phyloP scores from a whole-genome alignment of 2,888 invertebrate genomes.

The Sarcophaga rosellei region DNA sequence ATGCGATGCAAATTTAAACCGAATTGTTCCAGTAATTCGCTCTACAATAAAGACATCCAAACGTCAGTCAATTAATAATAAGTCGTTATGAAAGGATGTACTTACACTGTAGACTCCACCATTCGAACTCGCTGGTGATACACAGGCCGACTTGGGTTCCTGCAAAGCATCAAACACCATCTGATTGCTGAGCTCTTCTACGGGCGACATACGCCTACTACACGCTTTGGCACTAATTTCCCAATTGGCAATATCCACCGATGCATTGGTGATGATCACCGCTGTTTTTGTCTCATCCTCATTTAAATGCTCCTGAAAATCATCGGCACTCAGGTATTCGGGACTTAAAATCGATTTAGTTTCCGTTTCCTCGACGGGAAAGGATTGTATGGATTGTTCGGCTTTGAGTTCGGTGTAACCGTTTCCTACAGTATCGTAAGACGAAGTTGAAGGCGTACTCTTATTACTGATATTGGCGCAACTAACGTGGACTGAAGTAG shows the following conservation, averaged over 20 bases:
- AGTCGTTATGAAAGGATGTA: slow-evolving; percentile 59
- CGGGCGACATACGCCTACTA: slow-evolving; percentile 83
- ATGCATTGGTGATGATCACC: slow-evolving; percentile 88
- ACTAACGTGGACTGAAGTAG: background rate
- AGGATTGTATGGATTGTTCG: slow-evolving; percentile 51
- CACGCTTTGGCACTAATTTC: slow-evolving; percentile 81
- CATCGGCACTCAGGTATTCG: slow-evolving; percentile 82
- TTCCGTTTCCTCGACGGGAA: slow-evolving; percentile 70
- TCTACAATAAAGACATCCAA: slow-evolving; percentile 82
- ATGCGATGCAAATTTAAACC: slow-evolving; percentile 96
- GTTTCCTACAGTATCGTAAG: slow-evolving; percentile 81
- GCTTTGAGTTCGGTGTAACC: slow-evolving; percentile 68
- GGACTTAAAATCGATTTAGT: slow-evolving; percentile 75
- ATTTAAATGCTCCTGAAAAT: slow-evolving; percentile 77
- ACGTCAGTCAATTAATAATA: too few species aligned
- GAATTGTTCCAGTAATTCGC: slow-evolving; percentile 91
- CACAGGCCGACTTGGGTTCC: slow-evolving; percentile 85
- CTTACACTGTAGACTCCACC: slow-evolving; percentile 94
- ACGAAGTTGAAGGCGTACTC: slow-evolving; percentile 79
- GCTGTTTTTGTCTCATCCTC: slow-evolving; percentile 80
- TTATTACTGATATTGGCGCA: slow-evolving; percentile 58
- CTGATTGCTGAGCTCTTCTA: slow-evolving; percentile 82
- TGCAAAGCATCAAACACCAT: slow-evolving; percentile 75
- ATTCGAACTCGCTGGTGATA: slow-evolving; percentile 94
- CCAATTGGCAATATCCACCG: slow-evolving; percentile 84